Evolutionary conservation across 1,140 invertebrate genomes (phyloP).

Genomic region (Carcinoscorpius rotundicauda): DNA sequence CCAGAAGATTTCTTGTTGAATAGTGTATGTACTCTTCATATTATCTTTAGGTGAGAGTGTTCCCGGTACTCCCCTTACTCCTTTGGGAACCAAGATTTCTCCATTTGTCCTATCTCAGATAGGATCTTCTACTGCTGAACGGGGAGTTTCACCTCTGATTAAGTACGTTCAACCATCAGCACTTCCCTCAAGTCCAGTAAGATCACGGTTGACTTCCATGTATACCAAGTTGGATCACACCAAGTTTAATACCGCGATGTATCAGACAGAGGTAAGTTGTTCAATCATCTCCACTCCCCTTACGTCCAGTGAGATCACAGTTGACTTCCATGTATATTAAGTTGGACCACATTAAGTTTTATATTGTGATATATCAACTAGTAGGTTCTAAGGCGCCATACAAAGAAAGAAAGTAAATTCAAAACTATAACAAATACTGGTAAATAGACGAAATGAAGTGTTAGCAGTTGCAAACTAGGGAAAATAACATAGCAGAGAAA

Average conservation of each 20-base stretch:
- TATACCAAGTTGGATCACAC: background rate
- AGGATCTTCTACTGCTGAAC: background rate
- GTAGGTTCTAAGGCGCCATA: background rate
- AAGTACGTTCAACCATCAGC: background rate
- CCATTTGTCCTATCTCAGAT: background rate
- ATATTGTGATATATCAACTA: background rate
- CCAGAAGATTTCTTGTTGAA: too few species aligned
- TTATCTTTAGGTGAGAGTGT: background rate
- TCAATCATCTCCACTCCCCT: background rate
- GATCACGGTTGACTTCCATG: background rate
- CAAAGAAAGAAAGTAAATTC: too few species aligned
- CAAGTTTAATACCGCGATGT: background rate
- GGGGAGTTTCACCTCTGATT: background rate
- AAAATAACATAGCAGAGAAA: too few species aligned
- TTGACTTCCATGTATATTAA: background rate
- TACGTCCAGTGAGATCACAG: background rate
- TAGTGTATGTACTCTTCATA: too few species aligned
- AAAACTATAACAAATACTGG: too few species aligned
- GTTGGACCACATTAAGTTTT: background rate
- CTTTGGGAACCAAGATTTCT: background rate
- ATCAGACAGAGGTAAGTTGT: slow-evolving; percentile 21
- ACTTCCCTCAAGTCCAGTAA: background rate
- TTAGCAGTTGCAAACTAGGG: too few species aligned
- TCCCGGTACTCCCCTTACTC: background rate
- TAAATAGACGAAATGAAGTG: too few species aligned